Percentiles rank a stretch among this genome's conserved stretches.
Conservation (phyloP, 2,113 vertebrate genomes). For the Gallinago media region DNA sequence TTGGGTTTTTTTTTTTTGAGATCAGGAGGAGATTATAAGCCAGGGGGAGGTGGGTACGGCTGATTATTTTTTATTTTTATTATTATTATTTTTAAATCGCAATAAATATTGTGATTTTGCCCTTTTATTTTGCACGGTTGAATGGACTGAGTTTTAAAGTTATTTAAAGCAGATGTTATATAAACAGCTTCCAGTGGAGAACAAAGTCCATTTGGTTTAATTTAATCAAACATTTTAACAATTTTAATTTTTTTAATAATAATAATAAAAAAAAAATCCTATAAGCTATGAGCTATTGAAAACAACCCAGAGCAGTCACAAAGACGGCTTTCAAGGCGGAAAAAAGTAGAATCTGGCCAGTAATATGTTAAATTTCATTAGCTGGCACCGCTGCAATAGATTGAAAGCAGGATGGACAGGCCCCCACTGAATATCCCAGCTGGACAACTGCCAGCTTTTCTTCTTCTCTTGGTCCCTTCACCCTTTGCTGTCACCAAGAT, state of each 20-base stretch:
- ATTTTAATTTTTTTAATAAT: background rate
- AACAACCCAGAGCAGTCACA: background rate
- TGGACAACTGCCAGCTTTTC: background rate
- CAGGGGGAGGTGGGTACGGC: background rate
- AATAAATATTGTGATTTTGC: background rate
- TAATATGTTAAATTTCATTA: background rate
- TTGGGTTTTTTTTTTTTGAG: too few relatives aligned
- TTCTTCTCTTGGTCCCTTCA: background rate
- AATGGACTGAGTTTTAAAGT: background rate
- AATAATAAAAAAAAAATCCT: background rate
- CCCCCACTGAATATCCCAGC: background rate
- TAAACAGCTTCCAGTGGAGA: constrained; percentile 38
- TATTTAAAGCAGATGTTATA: background rate
- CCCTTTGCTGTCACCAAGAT: background rate
- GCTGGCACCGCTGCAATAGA: background rate
- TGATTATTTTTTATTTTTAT: background rate
- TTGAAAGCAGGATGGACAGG: background rate
- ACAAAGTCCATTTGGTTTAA: background rate
- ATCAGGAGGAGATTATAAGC: too few relatives aligned
- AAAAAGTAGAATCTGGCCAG: background rate
- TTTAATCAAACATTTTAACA: background rate
- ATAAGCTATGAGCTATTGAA: background rate
- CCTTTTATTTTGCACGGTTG: background rate
- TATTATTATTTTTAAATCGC: background rate
- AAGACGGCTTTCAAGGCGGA: background rate